Evolutionary conservation across 2,888 invertebrate genomes (phyloP).

Genomic region (Conistra vaccinii): DNA sequence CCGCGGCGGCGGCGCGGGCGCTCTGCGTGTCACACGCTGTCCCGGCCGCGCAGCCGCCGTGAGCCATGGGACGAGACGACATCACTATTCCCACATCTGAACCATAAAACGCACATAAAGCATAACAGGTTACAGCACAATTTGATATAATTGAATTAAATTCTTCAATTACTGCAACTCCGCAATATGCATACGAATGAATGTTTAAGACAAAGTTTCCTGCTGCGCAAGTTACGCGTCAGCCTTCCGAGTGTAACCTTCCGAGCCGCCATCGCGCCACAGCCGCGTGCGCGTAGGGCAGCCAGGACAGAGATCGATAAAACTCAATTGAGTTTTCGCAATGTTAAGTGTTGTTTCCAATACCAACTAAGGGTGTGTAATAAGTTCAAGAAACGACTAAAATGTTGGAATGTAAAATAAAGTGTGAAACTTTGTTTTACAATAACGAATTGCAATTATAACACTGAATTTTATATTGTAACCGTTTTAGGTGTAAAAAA

Average conservation of each 20-base stretch:
- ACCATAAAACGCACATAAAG: slow-evolving; percentile 39
- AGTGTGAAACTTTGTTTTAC: no score
- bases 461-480: no score
- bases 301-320: no score
- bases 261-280: no score
- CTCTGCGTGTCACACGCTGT: slow-evolving; percentile 39
- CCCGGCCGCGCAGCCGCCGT: background rate
- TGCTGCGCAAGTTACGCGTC: background rate
- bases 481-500: no score
- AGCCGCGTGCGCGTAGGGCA: no score
- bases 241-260: background rate
- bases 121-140: slow-evolving; percentile 36
- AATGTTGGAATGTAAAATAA: no score
- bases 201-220: background rate
- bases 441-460: no score
- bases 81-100: slow-evolving; percentile 43
- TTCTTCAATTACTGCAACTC: slow-evolving; percentile 14
- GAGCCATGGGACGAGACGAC: slow-evolving; percentile 1
- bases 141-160: slow-evolving; percentile 38
- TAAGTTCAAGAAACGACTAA: no score
- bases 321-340: no score
- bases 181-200: slow-evolving; percentile 3
- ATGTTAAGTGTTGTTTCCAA: no score
- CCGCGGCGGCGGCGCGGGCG: slow-evolving; percentile 11
- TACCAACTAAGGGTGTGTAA: no score